Conservation (phyloP, 2,888 invertebrate species). For the Eulithis testata region DNA sequence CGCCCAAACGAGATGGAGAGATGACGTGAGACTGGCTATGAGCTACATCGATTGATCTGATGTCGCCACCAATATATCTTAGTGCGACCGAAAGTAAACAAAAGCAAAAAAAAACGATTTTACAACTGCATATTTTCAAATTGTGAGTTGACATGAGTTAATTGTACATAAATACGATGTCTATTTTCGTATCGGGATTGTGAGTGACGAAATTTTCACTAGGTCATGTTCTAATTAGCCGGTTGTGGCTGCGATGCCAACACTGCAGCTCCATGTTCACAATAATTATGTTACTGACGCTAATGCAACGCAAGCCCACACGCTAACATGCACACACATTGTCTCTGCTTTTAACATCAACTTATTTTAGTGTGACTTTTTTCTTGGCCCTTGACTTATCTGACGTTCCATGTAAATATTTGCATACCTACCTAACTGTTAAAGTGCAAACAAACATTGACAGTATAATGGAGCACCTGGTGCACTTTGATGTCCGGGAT, state of each 20-base stretch:
- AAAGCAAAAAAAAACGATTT: constrained; percentile 56
- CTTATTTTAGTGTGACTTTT: background rate
- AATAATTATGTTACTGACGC: constrained; percentile 8
- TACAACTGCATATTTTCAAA: constrained; percentile 48
- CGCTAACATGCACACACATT: constrained; percentile 8
- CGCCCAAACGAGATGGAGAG: constrained; percentile 2
- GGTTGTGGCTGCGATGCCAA: constrained; percentile 39
- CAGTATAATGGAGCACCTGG: too few species aligned
- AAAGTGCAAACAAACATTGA: too few species aligned
- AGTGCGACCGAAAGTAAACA: constrained; percentile 42
- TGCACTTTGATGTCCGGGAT: too few species aligned
- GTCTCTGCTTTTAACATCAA: background rate
- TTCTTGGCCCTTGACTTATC: constrained; percentile 3
- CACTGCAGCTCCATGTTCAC: constrained; percentile 23
- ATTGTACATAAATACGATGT: constrained; percentile 38
- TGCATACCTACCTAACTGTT: too few species aligned
- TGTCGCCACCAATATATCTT: constrained; percentile 55
- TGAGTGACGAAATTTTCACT: constrained; percentile 39
- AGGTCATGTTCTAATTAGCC: constrained; percentile 43
- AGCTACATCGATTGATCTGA: constrained; percentile 59
- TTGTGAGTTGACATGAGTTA: constrained; percentile 38
- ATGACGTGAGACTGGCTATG: constrained; percentile 48
- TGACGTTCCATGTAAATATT: too few species aligned
- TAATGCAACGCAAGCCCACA: constrained; percentile 1
- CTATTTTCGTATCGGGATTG: constrained; percentile 47